Evolutionary conservation across 1,140 invertebrate genomes (phyloP).

Genomic region (Drosophila varians): DNA sequence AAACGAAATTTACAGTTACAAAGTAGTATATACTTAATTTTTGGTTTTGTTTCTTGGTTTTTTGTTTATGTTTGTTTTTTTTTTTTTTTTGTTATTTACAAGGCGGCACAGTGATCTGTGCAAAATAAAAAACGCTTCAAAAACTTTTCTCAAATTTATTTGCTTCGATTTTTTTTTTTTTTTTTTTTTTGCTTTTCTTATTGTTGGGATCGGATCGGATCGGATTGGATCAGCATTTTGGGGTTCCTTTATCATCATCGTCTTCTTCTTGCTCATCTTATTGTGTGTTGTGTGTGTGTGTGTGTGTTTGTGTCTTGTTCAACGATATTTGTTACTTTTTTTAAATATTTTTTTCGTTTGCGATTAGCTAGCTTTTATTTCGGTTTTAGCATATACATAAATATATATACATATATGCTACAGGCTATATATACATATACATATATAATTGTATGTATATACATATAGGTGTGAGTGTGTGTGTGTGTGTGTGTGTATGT

Average conservation of each 20-base stretch:
- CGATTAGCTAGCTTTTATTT: constrained; percentile 36
- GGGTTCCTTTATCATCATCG: constrained; percentile 33
- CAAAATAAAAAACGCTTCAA: constrained; percentile 44
- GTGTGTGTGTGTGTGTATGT: constrained; percentile 30
- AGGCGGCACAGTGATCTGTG: constrained; percentile 29
- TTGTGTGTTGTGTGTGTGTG: background rate
- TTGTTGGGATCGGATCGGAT: constrained; percentile 20
- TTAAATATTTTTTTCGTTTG: constrained; percentile 27
- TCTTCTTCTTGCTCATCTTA: background rate
- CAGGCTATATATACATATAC: constrained; percentile 8
- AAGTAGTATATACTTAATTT: background rate
- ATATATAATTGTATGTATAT: constrained; percentile 9
- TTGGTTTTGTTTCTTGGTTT: too few relatives aligned
- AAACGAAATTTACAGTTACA: constrained; percentile 50
- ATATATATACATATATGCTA: constrained; percentile 22
- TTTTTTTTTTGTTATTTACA: constrained; percentile 25
- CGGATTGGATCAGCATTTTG: constrained; percentile 19
- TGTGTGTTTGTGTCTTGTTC: constrained; percentile 21
- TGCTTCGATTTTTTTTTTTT: constrained; percentile 30
- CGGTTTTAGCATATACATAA: constrained; percentile 45
- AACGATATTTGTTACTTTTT: constrained; percentile 18
- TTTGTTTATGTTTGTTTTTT: background rate
- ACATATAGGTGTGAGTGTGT: constrained; percentile 35
- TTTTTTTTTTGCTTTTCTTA: constrained; percentile 14
- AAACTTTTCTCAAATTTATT: constrained; percentile 34